These are phyloP conservation scores for Trichopoda pennipes DNA, from an alignment of 2,888 invertebrate genomes.

Conservation along the genomic window DNA sequence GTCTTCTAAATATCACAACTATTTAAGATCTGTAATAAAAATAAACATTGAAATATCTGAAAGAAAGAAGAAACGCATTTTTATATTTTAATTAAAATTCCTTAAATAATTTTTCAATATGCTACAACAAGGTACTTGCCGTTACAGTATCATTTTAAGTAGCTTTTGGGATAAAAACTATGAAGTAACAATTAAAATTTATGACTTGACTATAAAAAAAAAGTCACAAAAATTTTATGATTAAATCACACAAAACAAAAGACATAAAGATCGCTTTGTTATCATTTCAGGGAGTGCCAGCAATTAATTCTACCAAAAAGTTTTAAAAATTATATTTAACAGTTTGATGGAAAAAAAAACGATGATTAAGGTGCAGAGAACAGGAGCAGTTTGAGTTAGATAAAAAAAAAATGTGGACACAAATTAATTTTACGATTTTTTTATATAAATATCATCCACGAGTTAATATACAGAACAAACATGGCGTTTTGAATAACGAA, in stretches of 20 bases:
- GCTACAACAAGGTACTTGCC: neutral
- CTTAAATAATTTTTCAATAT: neutral
- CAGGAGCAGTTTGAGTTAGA: neutral
- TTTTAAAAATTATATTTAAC: neutral
- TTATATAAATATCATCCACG: neutral
- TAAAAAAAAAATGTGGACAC: neutral
- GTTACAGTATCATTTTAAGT: neutral
- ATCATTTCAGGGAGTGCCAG: constrained; percentile 26
- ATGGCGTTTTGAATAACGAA: neutral
- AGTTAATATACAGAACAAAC: neutral
- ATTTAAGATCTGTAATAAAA: too few relatives aligned
- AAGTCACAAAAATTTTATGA: constrained; percentile 34
- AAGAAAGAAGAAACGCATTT: too few relatives aligned
- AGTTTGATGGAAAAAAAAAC: neutral
- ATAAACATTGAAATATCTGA: too few relatives aligned
- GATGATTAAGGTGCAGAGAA: too few relatives aligned
- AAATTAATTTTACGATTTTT: neutral
- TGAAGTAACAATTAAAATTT: constrained; percentile 47
- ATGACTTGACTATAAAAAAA: constrained; percentile 44
- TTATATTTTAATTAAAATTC: neutral
- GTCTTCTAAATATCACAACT: too few relatives aligned
- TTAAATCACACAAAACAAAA: constrained; percentile 1
- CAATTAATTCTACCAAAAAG: constrained; percentile 27
- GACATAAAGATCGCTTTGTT: neutral
- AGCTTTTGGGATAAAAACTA: constrained; percentile 37